Percentiles rank a stretch among this genome's conserved stretches.
Conservation (phyloP, 2,888 invertebrate species). For the Lasioglossum malachurum region DNA sequence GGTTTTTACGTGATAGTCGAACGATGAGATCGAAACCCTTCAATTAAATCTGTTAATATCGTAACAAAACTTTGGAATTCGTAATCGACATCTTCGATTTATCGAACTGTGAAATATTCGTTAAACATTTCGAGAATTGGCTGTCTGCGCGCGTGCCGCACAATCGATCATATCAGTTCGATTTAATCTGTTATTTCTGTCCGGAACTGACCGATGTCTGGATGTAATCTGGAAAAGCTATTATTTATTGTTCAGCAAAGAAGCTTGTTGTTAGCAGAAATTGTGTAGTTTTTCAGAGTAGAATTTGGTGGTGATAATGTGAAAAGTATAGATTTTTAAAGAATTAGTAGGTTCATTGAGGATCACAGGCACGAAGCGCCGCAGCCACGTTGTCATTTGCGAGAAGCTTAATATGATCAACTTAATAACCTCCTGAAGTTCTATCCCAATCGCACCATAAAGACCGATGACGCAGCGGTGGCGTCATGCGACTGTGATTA, state of each 20-base stretch:
- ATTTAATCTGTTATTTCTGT: not conserved
- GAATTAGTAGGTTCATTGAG: too few relatives aligned
- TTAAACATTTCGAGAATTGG: not conserved
- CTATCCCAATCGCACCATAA: too few relatives aligned
- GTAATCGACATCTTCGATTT: not conserved
- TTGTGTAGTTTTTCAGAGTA: not conserved
- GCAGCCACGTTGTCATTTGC: too few relatives aligned
- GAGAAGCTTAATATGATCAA: too few relatives aligned
- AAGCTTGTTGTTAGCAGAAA: not conserved
- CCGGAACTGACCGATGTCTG: not conserved
- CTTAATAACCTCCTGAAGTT: too few relatives aligned
- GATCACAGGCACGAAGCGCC: too few relatives aligned
- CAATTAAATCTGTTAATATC: not conserved
- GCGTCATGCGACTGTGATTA: too few relatives aligned
- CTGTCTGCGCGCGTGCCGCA: not conserved
- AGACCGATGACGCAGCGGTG: too few relatives aligned
- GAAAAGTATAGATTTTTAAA: not conserved
- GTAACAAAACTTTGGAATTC: not conserved
- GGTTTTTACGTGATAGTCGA: not conserved
- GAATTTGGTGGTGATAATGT: not conserved
- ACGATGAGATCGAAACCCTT: not conserved
- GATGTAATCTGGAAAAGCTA: not conserved
- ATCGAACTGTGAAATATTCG: not conserved
- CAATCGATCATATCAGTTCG: constrained; percentile 1
- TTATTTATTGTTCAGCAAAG: not conserved